phyloP scores from a whole-genome alignment of 2,113 vertebrate genomes.

The Sigmodon hispidus region DNA sequence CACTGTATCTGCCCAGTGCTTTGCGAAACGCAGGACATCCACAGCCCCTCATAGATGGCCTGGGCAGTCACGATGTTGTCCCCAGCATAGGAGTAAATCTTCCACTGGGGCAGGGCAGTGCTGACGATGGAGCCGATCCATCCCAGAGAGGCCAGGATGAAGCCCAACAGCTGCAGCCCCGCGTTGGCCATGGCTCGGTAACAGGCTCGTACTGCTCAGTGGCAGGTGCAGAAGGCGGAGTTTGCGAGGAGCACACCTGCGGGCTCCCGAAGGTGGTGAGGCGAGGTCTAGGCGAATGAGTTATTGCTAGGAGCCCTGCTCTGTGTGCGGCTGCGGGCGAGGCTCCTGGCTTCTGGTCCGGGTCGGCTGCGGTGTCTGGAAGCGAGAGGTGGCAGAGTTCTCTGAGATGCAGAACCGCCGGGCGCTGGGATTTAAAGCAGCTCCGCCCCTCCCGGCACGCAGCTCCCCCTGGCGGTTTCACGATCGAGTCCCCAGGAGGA shows the following conservation, averaged over 20 bases:
- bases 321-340: not conserved
- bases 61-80: slow-evolving; percentile 94
- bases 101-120: slow-evolving; percentile 93
- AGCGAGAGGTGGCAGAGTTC: not conserved
- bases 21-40: slow-evolving; percentile 94
- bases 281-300: not conserved
- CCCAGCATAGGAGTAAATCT: slow-evolving; percentile 88
- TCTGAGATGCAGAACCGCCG: slow-evolving; percentile 33
- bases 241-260: not conserved
- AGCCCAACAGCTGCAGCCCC: slow-evolving; percentile 91
- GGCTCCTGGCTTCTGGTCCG: not conserved
- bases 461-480: slow-evolving; percentile 77
- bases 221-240: slow-evolving; percentile 35
- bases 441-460: slow-evolving; percentile 36
- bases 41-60: slow-evolving; percentile 92
- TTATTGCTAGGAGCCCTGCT: not conserved
- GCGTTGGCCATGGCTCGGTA: slow-evolving; percentile 89
- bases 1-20: slow-evolving; percentile 90
- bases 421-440: slow-evolving; percentile 77
- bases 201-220: not conserved
- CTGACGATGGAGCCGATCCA: slow-evolving; percentile 87
- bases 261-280: not conserved
- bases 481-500: not conserved
- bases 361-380: not conserved
- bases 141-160: slow-evolving; percentile 89